phyloP scores from a whole-genome alignment of 2,797 vertebrate species.

The Apogon talboti region DNA sequence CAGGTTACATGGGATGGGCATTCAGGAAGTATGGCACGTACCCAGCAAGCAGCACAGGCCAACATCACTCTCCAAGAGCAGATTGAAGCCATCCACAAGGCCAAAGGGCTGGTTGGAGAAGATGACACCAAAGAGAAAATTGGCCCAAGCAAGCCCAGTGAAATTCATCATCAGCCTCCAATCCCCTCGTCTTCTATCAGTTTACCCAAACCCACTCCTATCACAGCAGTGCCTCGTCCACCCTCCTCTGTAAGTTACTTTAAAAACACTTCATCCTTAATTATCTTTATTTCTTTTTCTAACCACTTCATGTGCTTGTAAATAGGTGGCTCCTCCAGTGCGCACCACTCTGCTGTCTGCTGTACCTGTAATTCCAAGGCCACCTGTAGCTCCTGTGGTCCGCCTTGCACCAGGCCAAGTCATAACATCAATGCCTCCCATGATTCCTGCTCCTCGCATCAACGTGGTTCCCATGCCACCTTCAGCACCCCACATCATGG shows the following conservation, averaged over 20 bases:
- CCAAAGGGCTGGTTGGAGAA: conserved; percentile 97
- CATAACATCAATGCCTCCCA: conserved; percentile 92
- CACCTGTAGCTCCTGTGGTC: conserved; percentile 91
- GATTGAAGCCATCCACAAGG: conserved; percentile 99
- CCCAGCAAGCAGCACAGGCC: conserved; percentile 98
- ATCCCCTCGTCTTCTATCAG: conserved; percentile 81
- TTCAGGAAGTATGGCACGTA: conserved; percentile 98
- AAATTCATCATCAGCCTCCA: conserved; percentile 87
- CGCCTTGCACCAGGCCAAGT: conserved; percentile 92
- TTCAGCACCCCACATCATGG: conserved; percentile 91
- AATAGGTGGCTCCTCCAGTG: conserved; percentile 90
- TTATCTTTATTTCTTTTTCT: background rate
- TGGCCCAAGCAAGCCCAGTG: conserved; percentile 96
- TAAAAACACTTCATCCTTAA: background rate
- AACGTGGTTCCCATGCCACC: conserved; percentile 96
- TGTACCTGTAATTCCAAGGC: conserved; percentile 92
- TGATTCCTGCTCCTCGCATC: conserved; percentile 92
- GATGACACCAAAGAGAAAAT: conserved; percentile 98
- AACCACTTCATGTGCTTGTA: conserved; percentile 2
- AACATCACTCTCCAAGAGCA: conserved; percentile 99
- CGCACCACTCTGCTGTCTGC: conserved; percentile 94
- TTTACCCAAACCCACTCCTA: conserved; percentile 85
- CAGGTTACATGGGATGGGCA: conserved; percentile 99
- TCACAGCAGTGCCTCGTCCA: conserved; percentile 85
- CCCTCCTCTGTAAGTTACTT: conserved; percentile 83